Percentiles rank a stretch among this genome's conserved stretches.
Evolutionary conservation across 2,797 vertebrate species (phyloP).

Genomic region (Thamnophis elegans): DNA sequence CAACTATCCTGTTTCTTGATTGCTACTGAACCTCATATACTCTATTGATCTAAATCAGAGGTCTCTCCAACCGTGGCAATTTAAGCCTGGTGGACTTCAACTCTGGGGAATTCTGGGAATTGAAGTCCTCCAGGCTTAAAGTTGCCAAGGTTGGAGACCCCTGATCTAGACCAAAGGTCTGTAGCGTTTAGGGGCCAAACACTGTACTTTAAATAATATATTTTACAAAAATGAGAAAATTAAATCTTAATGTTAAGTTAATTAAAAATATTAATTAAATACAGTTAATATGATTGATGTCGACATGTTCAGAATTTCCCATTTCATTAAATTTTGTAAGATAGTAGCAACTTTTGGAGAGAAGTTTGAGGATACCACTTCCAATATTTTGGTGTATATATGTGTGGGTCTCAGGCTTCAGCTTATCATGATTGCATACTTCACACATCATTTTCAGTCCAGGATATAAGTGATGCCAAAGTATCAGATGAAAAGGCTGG

Average conservation of each 20-base stretch:
- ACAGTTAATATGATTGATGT: neutral
- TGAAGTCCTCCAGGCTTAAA: no score
- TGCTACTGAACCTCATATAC: neutral
- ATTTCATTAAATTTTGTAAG: neutral
- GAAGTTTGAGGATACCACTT: neutral
- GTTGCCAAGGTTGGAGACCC: no score
- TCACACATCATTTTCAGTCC: neutral
- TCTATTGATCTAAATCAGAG: neutral
- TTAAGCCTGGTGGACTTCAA: no score
- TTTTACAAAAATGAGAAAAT: neutral
- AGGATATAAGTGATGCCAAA: fast-evolving
- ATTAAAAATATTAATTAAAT: neutral
- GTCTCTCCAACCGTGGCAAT: no score
- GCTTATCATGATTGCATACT: neutral
- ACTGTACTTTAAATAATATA: neutral
- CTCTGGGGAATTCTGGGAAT: no score
- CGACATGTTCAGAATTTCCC: neutral
- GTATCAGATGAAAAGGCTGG: neutral
- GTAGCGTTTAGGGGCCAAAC: neutral
- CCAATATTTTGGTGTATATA: neutral
- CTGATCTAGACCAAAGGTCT: neutral
- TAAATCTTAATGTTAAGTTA: neutral
- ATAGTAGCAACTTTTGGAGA: neutral
- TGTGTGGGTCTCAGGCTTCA: neutral
- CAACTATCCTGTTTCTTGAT: neutral